Conservation (phyloP, 2,797 vertebrate species). For the Parotocinclus haroldoi region DNA sequence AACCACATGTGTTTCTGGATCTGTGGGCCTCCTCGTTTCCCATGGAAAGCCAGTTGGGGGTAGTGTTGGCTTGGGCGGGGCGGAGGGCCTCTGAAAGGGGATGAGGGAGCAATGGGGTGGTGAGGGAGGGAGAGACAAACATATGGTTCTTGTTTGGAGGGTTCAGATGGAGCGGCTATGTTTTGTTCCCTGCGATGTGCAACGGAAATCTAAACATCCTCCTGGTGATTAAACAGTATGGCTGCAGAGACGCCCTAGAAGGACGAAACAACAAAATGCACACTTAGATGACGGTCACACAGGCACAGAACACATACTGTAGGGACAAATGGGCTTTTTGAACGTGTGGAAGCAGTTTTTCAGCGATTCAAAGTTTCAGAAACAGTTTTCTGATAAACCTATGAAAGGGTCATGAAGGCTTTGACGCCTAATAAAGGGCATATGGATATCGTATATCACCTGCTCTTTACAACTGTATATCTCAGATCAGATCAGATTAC, state of each 20-base stretch:
- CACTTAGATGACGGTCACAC: constrained; percentile 48
- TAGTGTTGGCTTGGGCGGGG: constrained; percentile 44
- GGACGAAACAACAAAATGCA: constrained; percentile 50
- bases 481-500: no score
- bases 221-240: constrained; percentile 64
- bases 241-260: constrained; percentile 48
- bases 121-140: constrained; percentile 41
- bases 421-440: no score
- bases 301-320: constrained; percentile 43
- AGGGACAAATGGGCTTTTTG: background rate
- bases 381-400: constrained; percentile 15
- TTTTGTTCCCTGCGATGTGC: constrained; percentile 61
- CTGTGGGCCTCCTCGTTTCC: constrained; percentile 64
- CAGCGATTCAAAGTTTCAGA: constrained; percentile 21
- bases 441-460: no score
- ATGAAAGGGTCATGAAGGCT: constrained; percentile 11
- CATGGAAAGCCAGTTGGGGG: constrained; percentile 51
- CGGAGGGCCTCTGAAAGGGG: constrained; percentile 50
- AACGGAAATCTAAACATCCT: constrained; percentile 66
- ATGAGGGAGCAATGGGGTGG: constrained; percentile 53
- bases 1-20: constrained; percentile 73
- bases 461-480: no score
- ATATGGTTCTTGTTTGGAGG: constrained; percentile 73
- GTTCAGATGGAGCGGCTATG: constrained; percentile 59
- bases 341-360: constrained; percentile 31